Evolutionary conservation across 2,797 vertebrate genomes (phyloP), one percentile per base, ranked within the genome.

Genomic region (Mormyrops attenuatus): DNA sequence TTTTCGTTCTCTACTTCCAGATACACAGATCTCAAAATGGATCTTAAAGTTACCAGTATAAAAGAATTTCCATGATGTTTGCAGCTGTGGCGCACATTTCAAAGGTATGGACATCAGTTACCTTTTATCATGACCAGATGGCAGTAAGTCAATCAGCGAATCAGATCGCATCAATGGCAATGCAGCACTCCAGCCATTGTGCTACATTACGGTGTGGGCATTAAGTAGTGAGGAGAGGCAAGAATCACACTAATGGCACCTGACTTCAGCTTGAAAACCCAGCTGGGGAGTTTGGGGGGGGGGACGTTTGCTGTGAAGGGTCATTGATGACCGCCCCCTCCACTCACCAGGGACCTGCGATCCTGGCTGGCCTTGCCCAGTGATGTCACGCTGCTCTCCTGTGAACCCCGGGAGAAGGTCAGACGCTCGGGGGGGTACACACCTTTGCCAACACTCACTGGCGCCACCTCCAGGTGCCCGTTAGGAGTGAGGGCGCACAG

Each of bases 401-500:
- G 95, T 60, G 97, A 97, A 49, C 96, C 96, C 41, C 96, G 91
- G 30, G 96, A 92, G 92, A 97, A 94, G 90, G 94, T 95, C 85
- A 95, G 92, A 0, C 96, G 96, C 88, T 97, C 97, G 0, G 96
- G 96, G 44, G 97, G 97, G 92, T 97, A 95, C 0, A 96, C 96
- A 4, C 95, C 95, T 88, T 80, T 92, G 0, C 96, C 94, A 8
- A 96, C 94, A 0, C 95, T 93, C 7, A 93, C 89, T 1, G 95
- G 92, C 0, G 92, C 96, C 91, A 97, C 95, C 93, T 99, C 98
- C 93, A 99, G 93, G 92, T 99, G 98, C n/a, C 98, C 98, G 49
- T 99, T 99, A 66, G 98, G 97, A 38, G 98, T 99, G 95, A 98
- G 94, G 55, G 97, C 95, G 92, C 96, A 97, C 89, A 98, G 96